Evolutionary conservation across 1,140 invertebrate genomes (phyloP), one percentile per base, ranked within the genome.

Genomic region (Drosophila chauvacae): DNA sequence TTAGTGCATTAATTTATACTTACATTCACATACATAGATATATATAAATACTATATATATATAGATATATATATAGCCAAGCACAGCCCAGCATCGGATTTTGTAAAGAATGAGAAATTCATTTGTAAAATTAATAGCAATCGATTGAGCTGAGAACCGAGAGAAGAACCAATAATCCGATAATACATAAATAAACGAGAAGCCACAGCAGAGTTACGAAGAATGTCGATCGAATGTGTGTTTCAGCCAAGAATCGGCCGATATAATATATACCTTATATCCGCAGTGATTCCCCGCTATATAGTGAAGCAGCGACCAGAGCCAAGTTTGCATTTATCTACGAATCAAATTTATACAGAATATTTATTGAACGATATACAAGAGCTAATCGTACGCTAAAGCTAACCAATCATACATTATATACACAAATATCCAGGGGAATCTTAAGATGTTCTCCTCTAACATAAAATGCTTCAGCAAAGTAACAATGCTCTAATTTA

Each of bases 261-360:
- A 61, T 74, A 73, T 73, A 53, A 53, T 70, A 73, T 70, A 35
- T 10, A 23, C 23, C 48, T 23, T 44, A 60, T 47, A 72, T 73
- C 33, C 35, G 66, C 14, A n/a, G 5, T 23, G 70, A 73, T 73
- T 45, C 45, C 45, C 39, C 18, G 44, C 44, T 2, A 23, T 4
- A 44, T 64, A 59, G 60, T 50, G 59, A 77, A 55, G 51, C 51
- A 37, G 73, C 82, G 50, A 70, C 80, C 80, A 88, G 51, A 56
- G 84, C 84, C 84, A 84, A 88, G 87, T 88, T 78, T 88, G 84
- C 84, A 88, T 88, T 88, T 88, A 88, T 88, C 84, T 88, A 88
- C 51, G 62, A 69, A 74, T 81, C 62, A 78, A 73, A 80, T 80
- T 76, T 80, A 80, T 77, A 81, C 41, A 72, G 61, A 39, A 87